A percentile compares a stretch with the other conserved stretches of the same genome.
Conservation (phyloP, 2,888 invertebrate genomes). For the Mamestra brassicae region DNA sequence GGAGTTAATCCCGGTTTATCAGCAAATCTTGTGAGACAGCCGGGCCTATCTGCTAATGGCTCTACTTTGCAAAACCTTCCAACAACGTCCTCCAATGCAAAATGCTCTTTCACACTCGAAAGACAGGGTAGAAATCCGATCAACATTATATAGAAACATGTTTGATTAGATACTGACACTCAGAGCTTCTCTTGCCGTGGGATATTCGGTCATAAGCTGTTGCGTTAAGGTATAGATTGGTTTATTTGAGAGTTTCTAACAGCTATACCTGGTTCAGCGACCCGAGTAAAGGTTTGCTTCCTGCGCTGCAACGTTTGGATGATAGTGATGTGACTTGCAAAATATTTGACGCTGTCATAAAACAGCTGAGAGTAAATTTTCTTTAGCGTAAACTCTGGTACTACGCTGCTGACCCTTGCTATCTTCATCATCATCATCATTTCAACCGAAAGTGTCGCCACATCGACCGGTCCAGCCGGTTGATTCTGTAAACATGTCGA, state of each 20-base stretch:
- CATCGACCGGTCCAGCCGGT: too few relatives aligned
- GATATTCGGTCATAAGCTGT: slow-evolving; percentile 54
- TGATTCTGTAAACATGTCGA: too few relatives aligned
- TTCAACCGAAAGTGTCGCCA: too few relatives aligned
- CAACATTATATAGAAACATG: slow-evolving; percentile 72
- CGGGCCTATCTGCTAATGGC: slow-evolving; percentile 78
- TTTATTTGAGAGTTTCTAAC: slow-evolving; percentile 69
- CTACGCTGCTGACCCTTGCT: too few relatives aligned
- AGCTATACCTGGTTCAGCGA: slow-evolving; percentile 80
- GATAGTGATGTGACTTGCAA: slow-evolving; percentile 57
- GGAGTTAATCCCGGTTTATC: slow-evolving; percentile 76
- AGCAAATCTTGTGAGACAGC: slow-evolving; percentile 80
- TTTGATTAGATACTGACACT: slow-evolving; percentile 83
- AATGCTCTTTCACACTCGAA: slow-evolving; percentile 56
- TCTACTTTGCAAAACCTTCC: slow-evolving; percentile 77
- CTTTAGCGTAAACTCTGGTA: neutral
- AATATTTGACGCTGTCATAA: slow-evolving; percentile 10
- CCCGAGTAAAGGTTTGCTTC: slow-evolving; percentile 80
- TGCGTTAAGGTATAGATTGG: slow-evolving; percentile 64
- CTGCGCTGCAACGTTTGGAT: slow-evolving; percentile 69
- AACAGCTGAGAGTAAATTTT: neutral
- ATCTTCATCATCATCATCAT: too few relatives aligned
- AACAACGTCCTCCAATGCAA: slow-evolving; percentile 45
- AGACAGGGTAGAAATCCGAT: slow-evolving; percentile 61
- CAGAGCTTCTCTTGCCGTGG: slow-evolving; percentile 36